Base-by-base conservation (phyloP, 2,113 vertebrate species). In the Condylura cristata region DNA sequence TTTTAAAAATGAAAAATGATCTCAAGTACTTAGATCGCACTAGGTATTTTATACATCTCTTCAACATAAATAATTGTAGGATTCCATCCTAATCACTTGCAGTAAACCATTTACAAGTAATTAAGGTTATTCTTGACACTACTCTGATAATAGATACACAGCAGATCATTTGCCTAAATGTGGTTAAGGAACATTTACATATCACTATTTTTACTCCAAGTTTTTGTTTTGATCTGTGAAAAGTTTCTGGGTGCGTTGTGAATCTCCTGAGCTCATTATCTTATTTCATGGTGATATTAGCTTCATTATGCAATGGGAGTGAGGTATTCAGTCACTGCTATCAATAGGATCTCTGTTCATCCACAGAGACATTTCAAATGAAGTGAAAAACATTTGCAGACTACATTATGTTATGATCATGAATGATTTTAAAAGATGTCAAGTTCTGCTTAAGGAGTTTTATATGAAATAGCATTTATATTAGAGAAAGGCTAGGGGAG, bases 371-470 rank as follows among this genome's bases (percentile, higher is more conserved):
- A 79, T 66, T 89, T 85, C 94, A 78, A 74, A 95, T 70, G 66
- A 86, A 89, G 91, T 72, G 86, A 86, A 60, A 97, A 96, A 60
- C 95, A 95, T 86, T 95, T 95, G 68, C 79, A 74, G 82, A 58
- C 76, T 75, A 93, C 44, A 91, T 89, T 94, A 91, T 68, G 61
- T 91, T 93, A 89, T 79, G 90, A 91, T 82, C 95, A 91, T 82
- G 89, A 87, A 70, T 88, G 83, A 91, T 75, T 95, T 93, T 95
- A 85, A 94, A 96, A 87, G 86, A 96, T 93, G 83, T 95, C 82
- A 95, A 75, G 92, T 94, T 96, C 89, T 92, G 56, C 95, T 96
- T 91, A 94, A 93, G 61, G 56, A 95, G 53, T 89, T 96, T 96
- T 90, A 74, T 68, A 94, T 93, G 83, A 95, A 96, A 91, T 53